These are phyloP conservation scores for Bellardia pandia DNA, from an alignment of 2,888 invertebrate genomes.

Conservation along the genomic window DNA sequence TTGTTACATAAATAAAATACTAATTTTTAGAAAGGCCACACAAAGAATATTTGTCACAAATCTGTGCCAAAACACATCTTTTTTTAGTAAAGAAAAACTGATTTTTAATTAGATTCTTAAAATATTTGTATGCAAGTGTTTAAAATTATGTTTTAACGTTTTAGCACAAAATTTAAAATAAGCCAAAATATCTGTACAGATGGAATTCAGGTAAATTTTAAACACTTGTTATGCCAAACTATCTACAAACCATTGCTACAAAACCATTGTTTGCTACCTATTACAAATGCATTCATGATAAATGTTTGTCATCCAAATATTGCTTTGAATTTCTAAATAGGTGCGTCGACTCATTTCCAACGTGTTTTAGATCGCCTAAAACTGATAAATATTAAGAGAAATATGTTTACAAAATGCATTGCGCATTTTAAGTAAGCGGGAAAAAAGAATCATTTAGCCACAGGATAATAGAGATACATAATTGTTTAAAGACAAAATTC, in stretches of 20 bases:
- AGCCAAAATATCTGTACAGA: not conserved
- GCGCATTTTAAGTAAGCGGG: not conserved
- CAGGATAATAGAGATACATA: not conserved
- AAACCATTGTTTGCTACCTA: constrained; percentile 14
- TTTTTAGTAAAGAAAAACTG: not conserved
- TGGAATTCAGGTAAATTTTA: not conserved
- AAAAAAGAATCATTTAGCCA: not conserved
- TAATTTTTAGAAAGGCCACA: no score
- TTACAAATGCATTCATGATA: constrained; percentile 27
- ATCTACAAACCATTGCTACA: not conserved
- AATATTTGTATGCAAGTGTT: not conserved
- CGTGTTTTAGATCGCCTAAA: constrained; percentile 41
- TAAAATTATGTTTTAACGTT: not conserved
- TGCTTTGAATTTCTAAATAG: constrained; percentile 47
- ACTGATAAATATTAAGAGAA: constrained; percentile 28
- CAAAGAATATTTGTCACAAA: not conserved
- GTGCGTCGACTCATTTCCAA: constrained; percentile 26
- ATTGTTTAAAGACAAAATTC: not conserved
- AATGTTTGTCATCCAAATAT: constrained; percentile 13
- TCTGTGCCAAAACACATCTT: not conserved
- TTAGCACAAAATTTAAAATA: constrained; percentile 10
- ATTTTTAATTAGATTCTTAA: not conserved
- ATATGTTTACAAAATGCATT: not conserved
- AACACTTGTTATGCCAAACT: not conserved
- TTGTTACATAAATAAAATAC: no score